These are phyloP conservation scores for Apodemus sylvaticus DNA, from an alignment of 2,113 vertebrate species.

Conservation along the genomic window DNA sequence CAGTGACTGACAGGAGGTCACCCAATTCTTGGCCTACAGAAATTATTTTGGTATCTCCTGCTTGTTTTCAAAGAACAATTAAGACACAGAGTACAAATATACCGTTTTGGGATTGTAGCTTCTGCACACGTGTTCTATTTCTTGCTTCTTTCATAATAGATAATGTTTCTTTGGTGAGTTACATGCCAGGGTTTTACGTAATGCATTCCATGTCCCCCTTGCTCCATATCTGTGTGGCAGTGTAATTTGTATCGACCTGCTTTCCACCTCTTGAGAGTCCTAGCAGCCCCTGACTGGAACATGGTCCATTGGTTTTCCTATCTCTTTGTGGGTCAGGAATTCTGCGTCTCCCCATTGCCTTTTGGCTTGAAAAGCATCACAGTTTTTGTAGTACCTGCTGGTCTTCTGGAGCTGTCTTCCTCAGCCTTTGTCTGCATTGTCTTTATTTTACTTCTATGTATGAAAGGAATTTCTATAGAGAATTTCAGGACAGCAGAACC, in stretches of 20 bases:
- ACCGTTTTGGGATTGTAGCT: background rate
- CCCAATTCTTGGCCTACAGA: background rate
- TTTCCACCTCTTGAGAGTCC: background rate
- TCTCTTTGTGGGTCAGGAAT: background rate
- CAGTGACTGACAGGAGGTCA: background rate
- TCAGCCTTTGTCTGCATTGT: conserved; percentile 14
- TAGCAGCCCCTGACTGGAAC: background rate
- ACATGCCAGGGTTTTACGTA: background rate
- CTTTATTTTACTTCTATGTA: conserved; percentile 36
- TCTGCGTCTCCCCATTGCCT: background rate
- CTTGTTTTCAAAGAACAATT: background rate
- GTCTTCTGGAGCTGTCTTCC: background rate
- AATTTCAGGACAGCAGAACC: background rate
- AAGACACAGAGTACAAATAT: background rate
- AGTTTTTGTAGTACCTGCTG: background rate
- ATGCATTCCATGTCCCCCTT: background rate
- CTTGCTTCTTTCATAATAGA: conserved; percentile 12
- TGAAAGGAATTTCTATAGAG: background rate
- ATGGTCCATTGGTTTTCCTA: background rate
- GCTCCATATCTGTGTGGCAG: background rate
- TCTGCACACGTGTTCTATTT: background rate
- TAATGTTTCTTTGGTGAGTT: background rate
- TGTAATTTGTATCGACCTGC: background rate
- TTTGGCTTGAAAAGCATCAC: background rate
- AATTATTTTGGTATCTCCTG: background rate